Base-by-base conservation (phyloP, 2,113 vertebrate genomes). In the Mus spicilegus region DNA sequence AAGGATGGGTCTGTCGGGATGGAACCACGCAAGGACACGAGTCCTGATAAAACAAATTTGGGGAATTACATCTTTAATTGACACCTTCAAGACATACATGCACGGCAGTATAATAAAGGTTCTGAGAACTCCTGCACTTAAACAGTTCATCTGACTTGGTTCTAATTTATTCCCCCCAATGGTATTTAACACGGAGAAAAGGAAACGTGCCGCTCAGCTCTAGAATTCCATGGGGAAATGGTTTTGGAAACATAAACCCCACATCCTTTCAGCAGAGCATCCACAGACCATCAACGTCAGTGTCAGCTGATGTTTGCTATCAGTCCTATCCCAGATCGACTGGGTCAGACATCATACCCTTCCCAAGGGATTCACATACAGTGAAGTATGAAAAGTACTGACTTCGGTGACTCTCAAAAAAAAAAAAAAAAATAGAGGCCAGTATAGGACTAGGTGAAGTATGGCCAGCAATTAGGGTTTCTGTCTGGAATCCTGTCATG, bases 351-450 rank as follows among this genome's bases (percentile, higher is more conserved):
- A n/a, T 78, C 82, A 54, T 75, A 14, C 16, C 70, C 70, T 26
- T 61, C 58, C 36, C 58, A 26, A 49, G 73, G 76, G 70, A 90
- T 26, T 58, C 26, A 8, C 2, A 10, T n/a, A 61, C 46, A 67
- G 9, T 22, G 51, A 46, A n/a, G 19, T 51, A 24, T 2, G 8
- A 75, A 89, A 88, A 67, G 36, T 22, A 46, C 78, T 26, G 26
- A 33, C 77, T 82, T 96, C 87, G 94, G 89, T 95, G 90, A 96
- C 92, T 97, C 39, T 4, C n/a, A 69, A 89, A 92, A 97, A 80
- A 87, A 92, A 96, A 61, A 2, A 61, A 61, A 90, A 10, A 63
- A 65, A 67, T 88, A 95, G 90, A 84, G 36, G 46, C 72, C 88
- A 30, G 5, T 14, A 6, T 33, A 39, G n/a, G 39, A 56, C 20